Evolutionary conservation across 2,797 vertebrate species (phyloP).

Genomic region (Acanthiza pusilla): DNA sequence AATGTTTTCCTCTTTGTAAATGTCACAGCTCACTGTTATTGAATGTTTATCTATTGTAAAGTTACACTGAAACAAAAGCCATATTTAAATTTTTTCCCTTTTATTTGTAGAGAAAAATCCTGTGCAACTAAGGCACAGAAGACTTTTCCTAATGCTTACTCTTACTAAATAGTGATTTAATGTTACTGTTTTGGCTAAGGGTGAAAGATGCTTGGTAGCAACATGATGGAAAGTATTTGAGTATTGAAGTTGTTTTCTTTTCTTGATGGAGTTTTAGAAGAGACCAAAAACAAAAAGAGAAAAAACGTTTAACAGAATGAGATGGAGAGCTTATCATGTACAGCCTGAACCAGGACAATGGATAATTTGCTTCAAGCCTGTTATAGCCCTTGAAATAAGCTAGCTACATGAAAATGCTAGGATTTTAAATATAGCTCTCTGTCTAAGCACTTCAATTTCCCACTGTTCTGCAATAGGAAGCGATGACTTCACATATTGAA

Average conservation of each 20-base stretch:
- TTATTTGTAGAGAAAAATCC: not conserved
- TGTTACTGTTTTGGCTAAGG: not conserved
- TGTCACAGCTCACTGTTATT: constrained; percentile 23
- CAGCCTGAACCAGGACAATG: not conserved
- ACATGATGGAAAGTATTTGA: not conserved
- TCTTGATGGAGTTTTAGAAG: not conserved
- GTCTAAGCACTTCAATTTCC: not conserved
- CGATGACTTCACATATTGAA: not conserved
- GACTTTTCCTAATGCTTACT: not conserved
- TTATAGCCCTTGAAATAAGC: not conserved
- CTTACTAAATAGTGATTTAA: not conserved
- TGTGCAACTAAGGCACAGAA: not conserved
- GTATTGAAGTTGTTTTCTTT: not conserved
- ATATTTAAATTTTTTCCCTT: not conserved
- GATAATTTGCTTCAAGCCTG: not conserved
- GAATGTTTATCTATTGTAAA: constrained; percentile 2
- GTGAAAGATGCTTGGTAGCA: not conserved
- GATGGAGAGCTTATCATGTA: not conserved
- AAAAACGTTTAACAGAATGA: not conserved
- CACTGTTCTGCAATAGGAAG: not conserved
- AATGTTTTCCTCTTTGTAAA: constrained; percentile 26
- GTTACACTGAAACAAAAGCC: not conserved
- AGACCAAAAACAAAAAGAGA: not conserved
- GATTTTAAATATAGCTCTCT: not conserved
- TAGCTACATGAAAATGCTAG: not conserved